Conservation (phyloP, 2,888 invertebrate species). For the Thymelicus sylvestris region DNA sequence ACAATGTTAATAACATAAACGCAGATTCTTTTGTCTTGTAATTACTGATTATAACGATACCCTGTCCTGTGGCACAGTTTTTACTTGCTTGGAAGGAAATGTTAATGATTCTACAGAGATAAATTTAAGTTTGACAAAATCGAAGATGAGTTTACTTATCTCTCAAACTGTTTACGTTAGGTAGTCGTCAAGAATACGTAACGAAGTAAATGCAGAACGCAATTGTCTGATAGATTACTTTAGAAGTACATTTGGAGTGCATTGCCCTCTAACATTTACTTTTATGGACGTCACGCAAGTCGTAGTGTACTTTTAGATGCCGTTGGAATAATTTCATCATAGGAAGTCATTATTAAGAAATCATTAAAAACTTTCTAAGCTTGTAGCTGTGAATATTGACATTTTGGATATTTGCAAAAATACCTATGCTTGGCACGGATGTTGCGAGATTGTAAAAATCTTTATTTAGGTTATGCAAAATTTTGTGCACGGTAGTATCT, state of each 20-base stretch:
- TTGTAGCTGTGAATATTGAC: neutral
- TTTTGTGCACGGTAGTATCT: no score
- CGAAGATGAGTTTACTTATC: neutral
- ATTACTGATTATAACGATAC: no score
- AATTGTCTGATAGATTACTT: conserved; percentile 33
- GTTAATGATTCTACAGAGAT: neutral
- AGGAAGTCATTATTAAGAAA: conserved; percentile 11
- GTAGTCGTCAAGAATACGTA: conserved; percentile 22
- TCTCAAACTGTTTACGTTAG: conserved; percentile 20
- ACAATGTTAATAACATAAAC: no score
- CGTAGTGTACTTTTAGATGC: conserved; percentile 36
- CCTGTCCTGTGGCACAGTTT: no score
- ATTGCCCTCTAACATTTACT: conserved; percentile 48
- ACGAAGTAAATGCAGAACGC: conserved; percentile 20
- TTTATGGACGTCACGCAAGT: conserved; percentile 51
- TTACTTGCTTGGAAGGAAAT: no score
- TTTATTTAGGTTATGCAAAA: no score
- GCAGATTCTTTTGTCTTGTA: no score
- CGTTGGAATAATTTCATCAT: conserved; percentile 32
- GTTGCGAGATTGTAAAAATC: neutral
- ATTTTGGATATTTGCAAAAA: neutral
- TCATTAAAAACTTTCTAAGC: conserved; percentile 1
- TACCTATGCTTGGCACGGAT: neutral
- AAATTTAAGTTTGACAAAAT: no score
- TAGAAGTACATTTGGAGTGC: conserved; percentile 43